Conservation (phyloP, 2,797 vertebrate genomes). For the Poecile montanus region DNA sequence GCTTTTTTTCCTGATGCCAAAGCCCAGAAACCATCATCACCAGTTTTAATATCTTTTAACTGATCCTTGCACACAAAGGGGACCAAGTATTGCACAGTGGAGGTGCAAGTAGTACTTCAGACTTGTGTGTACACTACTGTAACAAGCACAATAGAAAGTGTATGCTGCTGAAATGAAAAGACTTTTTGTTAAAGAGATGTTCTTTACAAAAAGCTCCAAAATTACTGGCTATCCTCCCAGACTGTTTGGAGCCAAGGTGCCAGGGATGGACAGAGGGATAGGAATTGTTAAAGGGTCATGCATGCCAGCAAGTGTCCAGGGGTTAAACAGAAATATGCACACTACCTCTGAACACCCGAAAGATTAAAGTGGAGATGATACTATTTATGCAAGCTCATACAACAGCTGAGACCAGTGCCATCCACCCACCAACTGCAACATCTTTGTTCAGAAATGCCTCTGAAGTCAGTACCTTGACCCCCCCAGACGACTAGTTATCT, state of each 20-base stretch:
- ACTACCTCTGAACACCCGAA: slow-evolving; percentile 81
- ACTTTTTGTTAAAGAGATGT: background rate
- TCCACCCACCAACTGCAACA: slow-evolving; percentile 83
- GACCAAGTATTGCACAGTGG: background rate
- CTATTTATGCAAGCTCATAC: slow-evolving; percentile 83
- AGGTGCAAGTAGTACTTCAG: background rate
- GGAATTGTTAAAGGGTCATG: slow-evolving; percentile 75
- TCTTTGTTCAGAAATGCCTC: slow-evolving; percentile 84
- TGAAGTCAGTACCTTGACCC: slow-evolving; percentile 85
- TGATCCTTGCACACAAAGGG: background rate
- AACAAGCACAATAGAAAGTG: background rate
- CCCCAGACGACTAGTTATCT: slow-evolving; percentile 76
- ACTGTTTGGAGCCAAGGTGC: slow-evolving; percentile 77
- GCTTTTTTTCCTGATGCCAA: slow-evolving; percentile 22
- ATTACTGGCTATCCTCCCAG: slow-evolving; percentile 57
- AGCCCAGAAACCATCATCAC: slow-evolving; percentile 8
- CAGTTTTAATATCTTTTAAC: background rate
- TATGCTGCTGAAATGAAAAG: background rate
- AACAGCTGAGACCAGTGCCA: slow-evolving; percentile 82
- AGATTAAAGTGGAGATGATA: slow-evolving; percentile 84
- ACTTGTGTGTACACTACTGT: background rate
- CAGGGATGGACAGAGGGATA: slow-evolving; percentile 68
- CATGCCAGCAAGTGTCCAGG: slow-evolving; percentile 76
- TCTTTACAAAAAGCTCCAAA: slow-evolving; percentile 44
- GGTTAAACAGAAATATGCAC: slow-evolving; percentile 81